Base-by-base conservation (phyloP, 1,140 invertebrate genomes). In the Diabrotica undecimpunctata region DNA sequence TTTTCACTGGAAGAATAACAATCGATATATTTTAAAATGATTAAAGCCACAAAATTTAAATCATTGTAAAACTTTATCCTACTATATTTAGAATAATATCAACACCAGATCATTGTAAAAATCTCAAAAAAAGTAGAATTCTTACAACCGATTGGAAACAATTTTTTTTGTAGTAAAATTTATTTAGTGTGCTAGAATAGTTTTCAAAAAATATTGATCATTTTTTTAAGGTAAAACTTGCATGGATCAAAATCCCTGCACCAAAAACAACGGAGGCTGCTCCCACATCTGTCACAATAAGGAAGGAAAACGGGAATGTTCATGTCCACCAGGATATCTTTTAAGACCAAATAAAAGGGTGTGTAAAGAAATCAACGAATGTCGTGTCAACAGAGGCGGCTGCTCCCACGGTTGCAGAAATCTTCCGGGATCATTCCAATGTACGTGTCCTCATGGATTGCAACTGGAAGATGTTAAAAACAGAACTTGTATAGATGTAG, bases 381-480 rank as follows among this genome's bases (percentile, higher is more conserved):
- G 90, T 76, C 70, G 72, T 7, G 72, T 79, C 5, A 81, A 83
- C 67, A 89, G 89, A 74, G 88, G 87, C 0, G 87, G 86, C 0
- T 91, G 89, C 75, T 83, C 83, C 50, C 84, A 87, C 67, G 77
- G 83, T 6, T 91, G 89, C 76, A 80, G 86, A 59, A 90, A 91
- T 72, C 84, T 85, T 8, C 82, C 85, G 10, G 89, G 89, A 39
- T 85, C 80, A 35, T 85, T 67, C 50, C 59, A 73, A 62, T 91
- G 83, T 58, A 36, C 63, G 5, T 88, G 87, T 77, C 87, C 85
- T 5, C 12, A 66, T 9, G 82, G 79, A 6, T 84, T 78, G 68
- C 66, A 65, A n/a, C 71, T 86, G n/a, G 67, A 71, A 6, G 25
- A 3, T 38, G 64, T 67, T 0, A 79, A 85, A 66, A 77, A 79